Evolutionary conservation across 2,797 vertebrate species (phyloP).

Genomic region (Hemibagrus guttatus): DNA sequence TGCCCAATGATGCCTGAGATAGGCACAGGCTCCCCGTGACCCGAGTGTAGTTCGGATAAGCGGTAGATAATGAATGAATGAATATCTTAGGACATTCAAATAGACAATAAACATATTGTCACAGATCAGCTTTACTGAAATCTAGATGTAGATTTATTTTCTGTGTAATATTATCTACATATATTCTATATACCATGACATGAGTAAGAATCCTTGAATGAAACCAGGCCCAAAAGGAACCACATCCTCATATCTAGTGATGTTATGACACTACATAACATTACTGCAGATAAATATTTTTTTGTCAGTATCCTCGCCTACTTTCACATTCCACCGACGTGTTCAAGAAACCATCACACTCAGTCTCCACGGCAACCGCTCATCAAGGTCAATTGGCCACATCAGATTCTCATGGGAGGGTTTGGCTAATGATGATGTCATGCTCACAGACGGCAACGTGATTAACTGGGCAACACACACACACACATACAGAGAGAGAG

Average conservation of each 20-base stretch:
- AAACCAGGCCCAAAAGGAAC: not conserved
- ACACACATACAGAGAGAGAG: not conserved
- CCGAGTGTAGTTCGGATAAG: too few relatives aligned
- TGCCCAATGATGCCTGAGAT: too few relatives aligned
- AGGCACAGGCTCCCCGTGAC: too few relatives aligned
- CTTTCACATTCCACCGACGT: constrained; percentile 19
- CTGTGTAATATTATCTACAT: too few relatives aligned
- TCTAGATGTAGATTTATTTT: not conserved
- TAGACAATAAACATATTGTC: not conserved
- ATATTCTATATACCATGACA: not conserved
- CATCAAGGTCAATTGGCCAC: constrained; percentile 50
- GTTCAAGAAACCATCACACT: constrained; percentile 30
- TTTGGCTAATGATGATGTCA: constrained; percentile 41
- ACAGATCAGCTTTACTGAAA: not conserved
- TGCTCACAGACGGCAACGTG: not conserved
- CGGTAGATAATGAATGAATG: too few relatives aligned
- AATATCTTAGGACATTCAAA: too few relatives aligned
- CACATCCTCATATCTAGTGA: not conserved
- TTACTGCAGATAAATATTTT: not conserved
- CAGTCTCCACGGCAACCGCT: constrained; percentile 58
- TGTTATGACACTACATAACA: not conserved
- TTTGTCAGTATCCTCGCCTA: constrained; percentile 3
- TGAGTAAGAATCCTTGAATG: not conserved
- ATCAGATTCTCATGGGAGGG: constrained; percentile 29
- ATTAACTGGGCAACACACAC: constrained; percentile 10